Evolutionary conservation across 2,888 invertebrate genomes (phyloP), one percentile per base, ranked within the genome.

Genomic region (Hemithea aestivaria): DNA sequence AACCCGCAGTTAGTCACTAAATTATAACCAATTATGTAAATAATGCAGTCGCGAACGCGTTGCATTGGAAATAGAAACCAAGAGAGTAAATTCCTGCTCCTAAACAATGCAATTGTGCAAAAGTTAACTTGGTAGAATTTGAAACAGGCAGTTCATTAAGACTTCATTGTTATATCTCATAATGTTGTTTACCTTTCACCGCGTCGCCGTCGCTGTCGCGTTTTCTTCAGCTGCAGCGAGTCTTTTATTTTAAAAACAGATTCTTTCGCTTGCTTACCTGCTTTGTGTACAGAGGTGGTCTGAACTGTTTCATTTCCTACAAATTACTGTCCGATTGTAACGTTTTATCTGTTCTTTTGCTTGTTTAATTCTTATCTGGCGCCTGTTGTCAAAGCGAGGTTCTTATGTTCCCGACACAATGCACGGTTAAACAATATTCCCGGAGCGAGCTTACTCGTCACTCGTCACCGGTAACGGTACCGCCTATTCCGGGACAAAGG

Each of bases 81-180:
- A 56, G 56, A 53, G 59, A 62, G 55, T 48, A 48, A 49, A 53
- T 47, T 53, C 48, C 48, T 52, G 48, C 56, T 58, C 58, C 51
- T 48, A 54, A 61, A 63, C 61, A 62, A 63, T 61, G 59, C 56
- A 62, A 67, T 62, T 65, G 61, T 56, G 56, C 56, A 64, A 64
- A 68, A 65, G 51, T 61, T 49, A 46, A 56, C 59, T 62, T 58
- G 57, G 58, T 63, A 58, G 61, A 61, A 64, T 62, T 60, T 59
- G 57, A 66, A 70, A 66, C 66, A 67, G 63, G 58, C 61, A 42
- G 66, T 72, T 82, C 81, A 75, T 82, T 81, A 81, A 66, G 66
- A 54, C 56, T 64, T 70, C 62, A 77, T 80, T 82, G 77, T 80
- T 72, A 63, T 61, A 55, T 65, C 57, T 65, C 53, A 56, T 62